Conservation (phyloP, 2,888 invertebrate genomes). For the Mesochorus sp. region DNA sequence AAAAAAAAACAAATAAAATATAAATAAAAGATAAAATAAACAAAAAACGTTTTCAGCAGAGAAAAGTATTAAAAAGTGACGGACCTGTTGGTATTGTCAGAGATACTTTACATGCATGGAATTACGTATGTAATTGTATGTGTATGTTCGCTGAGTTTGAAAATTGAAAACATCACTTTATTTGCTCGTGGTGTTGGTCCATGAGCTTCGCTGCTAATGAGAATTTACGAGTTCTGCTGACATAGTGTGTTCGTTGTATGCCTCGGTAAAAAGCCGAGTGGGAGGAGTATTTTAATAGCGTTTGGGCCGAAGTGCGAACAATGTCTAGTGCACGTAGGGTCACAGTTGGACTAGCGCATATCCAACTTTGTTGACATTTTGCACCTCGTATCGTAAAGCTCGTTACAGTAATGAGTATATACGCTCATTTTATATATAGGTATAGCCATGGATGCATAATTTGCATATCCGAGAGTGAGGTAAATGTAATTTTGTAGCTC, state of each 20-base stretch:
- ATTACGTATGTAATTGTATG: not conserved
- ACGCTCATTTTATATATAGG: no score
- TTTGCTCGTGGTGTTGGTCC: constrained; percentile 20
- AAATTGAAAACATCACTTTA: constrained; percentile 21
- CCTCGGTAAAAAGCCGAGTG: not conserved
- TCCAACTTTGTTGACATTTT: constrained; percentile 10
- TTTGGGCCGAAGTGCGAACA: constrained; percentile 14
- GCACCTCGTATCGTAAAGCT: constrained; percentile 11
- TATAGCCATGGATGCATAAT: not conserved
- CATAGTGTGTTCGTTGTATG: not conserved
- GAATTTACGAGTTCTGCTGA: constrained; percentile 53
- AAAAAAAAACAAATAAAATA: no score
- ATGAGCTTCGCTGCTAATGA: constrained; percentile 59
- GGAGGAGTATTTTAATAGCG: not conserved
- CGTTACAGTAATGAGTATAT: not conserved
- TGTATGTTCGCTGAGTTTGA: no score
- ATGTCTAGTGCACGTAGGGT: constrained; percentile 2
- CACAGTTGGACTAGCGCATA: not conserved
- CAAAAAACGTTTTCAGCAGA: no score
- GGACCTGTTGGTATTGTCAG: not conserved
- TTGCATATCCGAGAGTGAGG: not conserved
- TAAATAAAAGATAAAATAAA: no score
- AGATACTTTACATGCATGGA: not conserved
- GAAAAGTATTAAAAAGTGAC: no score
- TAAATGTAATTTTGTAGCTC: constrained; percentile 35